Evolutionary conservation across 2,888 invertebrate genomes (phyloP).

Genomic region (Hyposoter didymator): DNA sequence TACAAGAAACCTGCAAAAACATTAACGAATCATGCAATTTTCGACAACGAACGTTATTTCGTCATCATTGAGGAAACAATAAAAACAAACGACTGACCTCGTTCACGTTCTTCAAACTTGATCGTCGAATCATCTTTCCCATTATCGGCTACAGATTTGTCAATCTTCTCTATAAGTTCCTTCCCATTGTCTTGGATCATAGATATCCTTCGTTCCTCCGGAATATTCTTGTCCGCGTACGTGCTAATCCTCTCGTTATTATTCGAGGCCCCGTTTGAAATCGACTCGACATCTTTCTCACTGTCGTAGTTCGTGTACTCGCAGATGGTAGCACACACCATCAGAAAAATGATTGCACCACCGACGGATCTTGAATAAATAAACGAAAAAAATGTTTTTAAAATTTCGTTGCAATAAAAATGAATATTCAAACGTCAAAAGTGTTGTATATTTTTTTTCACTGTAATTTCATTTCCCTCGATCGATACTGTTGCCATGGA

Average conservation of each 20-base stretch:
- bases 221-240: conserved; percentile 84
- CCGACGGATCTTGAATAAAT: conserved; percentile 85
- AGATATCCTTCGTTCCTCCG: conserved; percentile 75
- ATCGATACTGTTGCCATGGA: neutral
- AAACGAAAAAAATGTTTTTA: neutral
- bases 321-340: conserved; percentile 88
- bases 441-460: neutral
- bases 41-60: neutral
- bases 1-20: conserved; percentile 85
- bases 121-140: conserved; percentile 52
- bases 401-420: neutral
- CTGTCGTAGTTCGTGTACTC: conserved; percentile 87
- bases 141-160: conserved; percentile 66
- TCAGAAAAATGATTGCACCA: conserved; percentile 85
- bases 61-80: neutral
- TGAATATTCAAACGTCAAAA: neutral
- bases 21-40: neutral
- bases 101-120: conserved; percentile 64
- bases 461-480: neutral
- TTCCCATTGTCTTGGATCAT: conserved; percentile 84
- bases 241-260: conserved; percentile 83
- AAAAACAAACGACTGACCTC: conserved; percentile 68
- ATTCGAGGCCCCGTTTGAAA: conserved; percentile 83
- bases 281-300: conserved; percentile 83
- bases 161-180: conserved; percentile 80